phyloP scores from a whole-genome alignment of 2,113 vertebrate genomes.

The Zeus faber region DNA sequence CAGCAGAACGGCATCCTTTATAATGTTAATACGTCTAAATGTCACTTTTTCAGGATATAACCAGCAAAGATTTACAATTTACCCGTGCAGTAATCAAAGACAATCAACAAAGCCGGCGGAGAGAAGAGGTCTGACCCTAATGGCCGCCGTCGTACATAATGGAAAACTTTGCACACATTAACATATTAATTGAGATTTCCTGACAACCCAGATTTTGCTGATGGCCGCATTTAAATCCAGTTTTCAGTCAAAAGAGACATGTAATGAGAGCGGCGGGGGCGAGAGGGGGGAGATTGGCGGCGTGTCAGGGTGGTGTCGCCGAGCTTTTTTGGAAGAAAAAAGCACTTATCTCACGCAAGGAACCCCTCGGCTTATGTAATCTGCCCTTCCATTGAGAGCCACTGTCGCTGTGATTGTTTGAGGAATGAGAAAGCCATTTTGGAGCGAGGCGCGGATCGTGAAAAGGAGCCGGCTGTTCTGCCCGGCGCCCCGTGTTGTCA shows the following conservation, averaged over 20 bases:
- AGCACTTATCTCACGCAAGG: conserved; percentile 47
- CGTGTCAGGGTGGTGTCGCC: background rate
- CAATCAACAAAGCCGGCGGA: background rate
- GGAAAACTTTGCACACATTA: conserved; percentile 56
- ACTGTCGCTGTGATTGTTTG: conserved; percentile 74
- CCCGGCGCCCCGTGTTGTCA: conserved; percentile 65
- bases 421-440: conserved; percentile 78
- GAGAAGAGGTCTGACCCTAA: background rate
- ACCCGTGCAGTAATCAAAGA: too few species aligned
- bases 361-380: conserved; percentile 55
- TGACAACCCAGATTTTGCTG: conserved; percentile 27
- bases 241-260: conserved; percentile 28
- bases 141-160: conserved; percentile 34
- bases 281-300: background rate
- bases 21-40: too few species aligned
- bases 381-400: conserved; percentile 63
- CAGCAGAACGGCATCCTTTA: too few species aligned
- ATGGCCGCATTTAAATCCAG: conserved; percentile 45
- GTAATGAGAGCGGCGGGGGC: conserved; percentile 31
- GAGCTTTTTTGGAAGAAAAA: conserved; percentile 31
- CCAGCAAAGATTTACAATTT: background rate
- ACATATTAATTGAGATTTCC: conserved; percentile 68
- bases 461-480: conserved; percentile 58
- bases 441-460: conserved; percentile 55
- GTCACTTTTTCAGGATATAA: too few species aligned